Evolutionary conservation across 1,140 invertebrate genomes (phyloP), one percentile per base, ranked within the genome.

Genomic region (Eulimnadia texana): DNA sequence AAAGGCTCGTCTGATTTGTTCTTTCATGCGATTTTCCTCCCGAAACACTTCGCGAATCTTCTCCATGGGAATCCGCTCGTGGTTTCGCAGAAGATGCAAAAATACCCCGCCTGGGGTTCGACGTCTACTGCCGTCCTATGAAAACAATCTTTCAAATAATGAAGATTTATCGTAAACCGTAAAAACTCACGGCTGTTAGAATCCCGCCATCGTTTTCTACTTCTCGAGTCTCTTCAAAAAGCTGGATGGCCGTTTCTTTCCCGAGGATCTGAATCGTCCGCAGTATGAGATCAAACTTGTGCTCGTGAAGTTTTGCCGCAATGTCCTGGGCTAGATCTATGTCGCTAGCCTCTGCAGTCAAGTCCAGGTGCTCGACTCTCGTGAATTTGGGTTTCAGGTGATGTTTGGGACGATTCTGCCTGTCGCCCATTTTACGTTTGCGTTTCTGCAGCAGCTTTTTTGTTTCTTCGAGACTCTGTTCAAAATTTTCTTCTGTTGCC

Each of bases 61-160:
- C 63, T 82, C 79, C 66, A 79, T 78, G 0, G 82, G 81, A 42
- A 89, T 76, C 62, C 81, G 76, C 54, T 81, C 74, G 68, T 90
- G 82, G 67, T 82, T 78, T 74, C 90, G 89, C 22, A 92, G 70
- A 16, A 93, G 73, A 70, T 84, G 86, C 10, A 93, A 76, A 71
- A 84, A 92, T 62, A 91, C 80, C 50, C 89, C 89, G 3, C 89
- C 89, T 0, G 88, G 81, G 22, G 88, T 91, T 68, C 89, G 78
- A 63, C 88, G 78, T 59, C 88, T 78, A 29, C 79, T 83, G 59
- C 85, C 84, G 78, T 89, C 88, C 85, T 87, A 66, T 69, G 66
- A 68, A 53, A 67, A 50, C 62, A 63, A 66, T 47, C 67, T 33
- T 47, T 22, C 16, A 11, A 50, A 11, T 24, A 61, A 54, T 9